Evolutionary conservation across 2,797 vertebrate species (phyloP).

Genomic region (Thaleichthys pacificus): DNA sequence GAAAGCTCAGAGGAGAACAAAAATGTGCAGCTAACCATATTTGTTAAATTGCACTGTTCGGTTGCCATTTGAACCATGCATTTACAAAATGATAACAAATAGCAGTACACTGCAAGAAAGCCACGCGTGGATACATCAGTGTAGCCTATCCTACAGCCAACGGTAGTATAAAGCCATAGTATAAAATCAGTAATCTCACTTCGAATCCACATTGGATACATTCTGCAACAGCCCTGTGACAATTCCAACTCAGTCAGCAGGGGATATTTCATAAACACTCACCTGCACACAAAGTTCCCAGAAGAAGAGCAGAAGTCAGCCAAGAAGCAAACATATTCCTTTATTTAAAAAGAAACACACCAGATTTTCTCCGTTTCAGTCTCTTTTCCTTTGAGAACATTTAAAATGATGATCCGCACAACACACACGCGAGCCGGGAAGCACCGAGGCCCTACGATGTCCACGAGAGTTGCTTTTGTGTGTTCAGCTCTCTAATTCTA

Average conservation of each 20-base stretch:
- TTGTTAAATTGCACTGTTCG: no score
- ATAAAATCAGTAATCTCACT: background rate
- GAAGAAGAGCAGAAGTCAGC: constrained; percentile 85
- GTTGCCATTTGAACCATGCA: no score
- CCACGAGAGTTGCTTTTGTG: constrained; percentile 40
- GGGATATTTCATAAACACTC: constrained; percentile 44
- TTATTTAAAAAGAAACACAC: constrained; percentile 54
- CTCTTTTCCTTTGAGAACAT: constrained; percentile 54
- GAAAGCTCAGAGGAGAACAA: no score
- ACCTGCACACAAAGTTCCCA: constrained; percentile 87
- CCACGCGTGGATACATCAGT: no score
- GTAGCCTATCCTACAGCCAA: background rate
- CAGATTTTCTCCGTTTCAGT: constrained; percentile 52
- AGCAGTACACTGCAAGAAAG: background rate
- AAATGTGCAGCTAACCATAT: no score
- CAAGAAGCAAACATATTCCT: constrained; percentile 84
- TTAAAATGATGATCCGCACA: constrained; percentile 38
- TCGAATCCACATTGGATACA: constrained; percentile 2
- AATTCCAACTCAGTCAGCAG: background rate
- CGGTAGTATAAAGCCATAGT: no score
- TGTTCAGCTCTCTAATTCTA: constrained; percentile 28
- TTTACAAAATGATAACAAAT: background rate
- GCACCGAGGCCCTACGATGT: constrained; percentile 42
- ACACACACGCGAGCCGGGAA: constrained; percentile 16
- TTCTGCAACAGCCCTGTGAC: background rate